phyloP scores from a whole-genome alignment of 1,140 invertebrate species.

The Drosophila arizonae region DNA sequence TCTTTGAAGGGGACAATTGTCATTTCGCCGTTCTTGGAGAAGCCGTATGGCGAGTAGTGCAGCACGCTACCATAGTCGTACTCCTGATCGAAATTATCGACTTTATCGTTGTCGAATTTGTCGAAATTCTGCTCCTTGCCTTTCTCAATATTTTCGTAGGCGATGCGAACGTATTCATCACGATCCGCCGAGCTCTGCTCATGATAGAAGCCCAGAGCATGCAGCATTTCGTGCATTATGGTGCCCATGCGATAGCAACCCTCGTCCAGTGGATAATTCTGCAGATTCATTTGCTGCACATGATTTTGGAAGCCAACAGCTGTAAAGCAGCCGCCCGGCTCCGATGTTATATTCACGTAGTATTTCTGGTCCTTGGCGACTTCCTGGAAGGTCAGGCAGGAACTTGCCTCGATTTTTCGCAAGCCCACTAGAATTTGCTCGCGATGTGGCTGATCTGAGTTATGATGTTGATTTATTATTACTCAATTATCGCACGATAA shows the following conservation, averaged over 20 bases:
- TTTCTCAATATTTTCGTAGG: constrained; percentile 87
- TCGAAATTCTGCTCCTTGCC: constrained; percentile 85
- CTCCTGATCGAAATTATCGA: constrained; percentile 82
- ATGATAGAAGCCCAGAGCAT: constrained; percentile 88
- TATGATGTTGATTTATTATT: too few relatives aligned
- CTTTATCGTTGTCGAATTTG: constrained; percentile 83
- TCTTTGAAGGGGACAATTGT: constrained; percentile 85
- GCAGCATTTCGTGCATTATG: constrained; percentile 88
- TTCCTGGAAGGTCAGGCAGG: constrained; percentile 59
- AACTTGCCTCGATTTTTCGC: constrained; percentile 40
- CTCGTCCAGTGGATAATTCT: constrained; percentile 77
- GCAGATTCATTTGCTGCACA: constrained; percentile 84
- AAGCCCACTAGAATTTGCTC: constrained; percentile 56
- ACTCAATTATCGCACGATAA: neutral
- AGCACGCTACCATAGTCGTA: constrained; percentile 88
- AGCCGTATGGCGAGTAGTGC: constrained; percentile 88
- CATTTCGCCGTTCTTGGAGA: constrained; percentile 88
- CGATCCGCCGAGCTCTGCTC: constrained; percentile 89
- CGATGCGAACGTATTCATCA: constrained; percentile 87
- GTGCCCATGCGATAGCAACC: constrained; percentile 83
- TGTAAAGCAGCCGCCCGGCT: constrained; percentile 84
- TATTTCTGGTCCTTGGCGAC: constrained; percentile 68
- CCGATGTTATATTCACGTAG: constrained; percentile 75
- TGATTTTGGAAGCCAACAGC: constrained; percentile 84
- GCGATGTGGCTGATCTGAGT: constrained; percentile 53